Base-by-base conservation (phyloP, 2,888 invertebrate species). In the Kuschelorhynchus macadamiae region DNA sequence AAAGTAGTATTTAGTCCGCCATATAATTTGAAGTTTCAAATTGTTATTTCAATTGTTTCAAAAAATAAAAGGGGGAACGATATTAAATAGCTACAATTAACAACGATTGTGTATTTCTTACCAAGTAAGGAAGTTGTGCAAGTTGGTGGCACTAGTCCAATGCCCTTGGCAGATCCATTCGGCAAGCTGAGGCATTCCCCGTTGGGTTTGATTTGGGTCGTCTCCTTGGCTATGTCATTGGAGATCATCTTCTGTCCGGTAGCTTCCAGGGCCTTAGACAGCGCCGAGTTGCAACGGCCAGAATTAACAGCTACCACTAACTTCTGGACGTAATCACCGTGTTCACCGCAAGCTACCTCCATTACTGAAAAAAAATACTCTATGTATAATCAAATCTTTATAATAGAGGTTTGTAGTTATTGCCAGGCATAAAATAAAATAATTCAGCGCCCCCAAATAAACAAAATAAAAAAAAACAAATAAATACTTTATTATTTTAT, bases 291-390 rank as follows among this genome's bases (percentile, higher is more conserved):
- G 78, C 92, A 93, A 81, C 89, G 89, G 47, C 94, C 93, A 71
- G 90, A 90, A 80, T 93, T 92, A 44, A 96, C 93, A 5, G 95
- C 93, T 80, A 91, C 88, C 63, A 95, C 94, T 68, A 96, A 85
- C 80, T 92, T 92, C 78, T 93, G 91, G 16, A 94, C 91, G 83
- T 93, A 93, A 74, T 95, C 94, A 32, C 97, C 97, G 80, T 96
- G 96, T 81, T 97, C 97, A 0, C 97, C 97, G 52, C 95, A 93
- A 0, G 97, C 97, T 41, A 97, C 95, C 84, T 97, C 97, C 90
- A 97, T 95, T 52, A 96, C 96, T 95, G 85, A 18, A 86, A 85
- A 18, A 21, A 46, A 7, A 17, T 3, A 4, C 8, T 16, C 46
- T 7, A 7, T 14, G 11, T n/a, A n/a, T n/a, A n/a, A n/a, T n/a